Percentiles rank a stretch among this genome's conserved stretches.
Evolutionary conservation across 2,888 invertebrate genomes (phyloP).

Genomic region (Tinea trinotella): DNA sequence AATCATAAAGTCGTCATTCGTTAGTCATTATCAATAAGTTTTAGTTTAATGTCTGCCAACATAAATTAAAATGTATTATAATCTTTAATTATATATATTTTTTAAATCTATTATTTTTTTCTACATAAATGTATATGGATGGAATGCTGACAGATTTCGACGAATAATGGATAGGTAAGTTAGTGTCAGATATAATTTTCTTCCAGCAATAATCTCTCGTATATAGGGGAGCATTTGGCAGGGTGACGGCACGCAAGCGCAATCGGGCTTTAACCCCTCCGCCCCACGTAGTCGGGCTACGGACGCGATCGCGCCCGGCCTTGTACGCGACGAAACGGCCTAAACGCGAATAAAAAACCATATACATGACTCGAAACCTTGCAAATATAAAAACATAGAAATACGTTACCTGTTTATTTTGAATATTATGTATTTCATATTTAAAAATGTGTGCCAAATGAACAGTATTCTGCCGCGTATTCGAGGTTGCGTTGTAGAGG

Average conservation of each 20-base stretch:
- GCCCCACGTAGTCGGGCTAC: conserved; percentile 24
- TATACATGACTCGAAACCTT: conserved; percentile 17
- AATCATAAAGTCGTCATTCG: no score
- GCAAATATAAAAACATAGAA: conserved; percentile 16
- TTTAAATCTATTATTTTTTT: no score
- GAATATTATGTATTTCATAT: neutral
- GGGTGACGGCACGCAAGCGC: conserved; percentile 49
- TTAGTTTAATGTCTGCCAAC: no score
- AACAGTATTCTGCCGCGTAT: neutral
- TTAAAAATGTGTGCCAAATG: neutral
- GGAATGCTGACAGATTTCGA: neutral
- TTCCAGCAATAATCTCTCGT: conserved; percentile 23
- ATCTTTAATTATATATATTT: no score
- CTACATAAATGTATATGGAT: neutral
- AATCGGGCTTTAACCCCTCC: conserved; percentile 38
- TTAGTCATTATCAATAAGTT: no score
- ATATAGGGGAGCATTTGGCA: conserved; percentile 33
- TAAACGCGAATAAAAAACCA: conserved; percentile 22
- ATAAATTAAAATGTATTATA: no score
- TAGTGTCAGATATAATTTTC: conserved; percentile 12
- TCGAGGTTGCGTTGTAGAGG: neutral
- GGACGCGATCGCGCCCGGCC: conserved; percentile 48
- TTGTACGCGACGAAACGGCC: conserved; percentile 32
- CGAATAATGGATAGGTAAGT: conserved; percentile 5
- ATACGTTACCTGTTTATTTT: neutral